Base-by-base conservation (phyloP, 2,888 invertebrate species). In the Ormyrus labotus region DNA sequence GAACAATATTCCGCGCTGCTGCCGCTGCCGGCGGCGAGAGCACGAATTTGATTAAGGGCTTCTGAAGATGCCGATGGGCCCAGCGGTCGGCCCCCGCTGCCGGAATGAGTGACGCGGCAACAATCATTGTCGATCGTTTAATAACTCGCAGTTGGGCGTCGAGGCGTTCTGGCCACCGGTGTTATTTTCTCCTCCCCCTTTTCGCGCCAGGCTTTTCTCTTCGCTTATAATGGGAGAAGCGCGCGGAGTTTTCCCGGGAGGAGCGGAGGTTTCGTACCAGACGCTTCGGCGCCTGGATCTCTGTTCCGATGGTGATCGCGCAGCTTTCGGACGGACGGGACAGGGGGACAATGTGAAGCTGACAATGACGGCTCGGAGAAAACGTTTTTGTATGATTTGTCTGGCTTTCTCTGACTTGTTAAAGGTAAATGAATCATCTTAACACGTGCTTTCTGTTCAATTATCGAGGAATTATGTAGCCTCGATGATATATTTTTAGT, bases 41-140 rank as follows among this genome's bases (percentile, higher is more conserved):
- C 61, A 80, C 85, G 87, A 87, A 87, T 87, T 87, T 87, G 87
- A 87, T 88, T 87, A 87, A 84, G 79, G 84, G 87, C 88, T 88
- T 88, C 88, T 86, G 88, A 88, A 85, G 88, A 83, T 87, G 88
- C 86, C 85, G 87, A 76, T 80, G 71, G 45, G 34, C 55, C 79
- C 57, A 73, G 84, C 77, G 55, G 57, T 69, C n/a, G 63, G 83
- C 83, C 84, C 84, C 81, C 82, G 83, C 19, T 19, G 34, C 34
- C 3, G 34, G 82, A 85, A 87, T 88, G 87, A 85, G 86, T 88
- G 88, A 88, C 87, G 86, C 79, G 83, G 88, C 88, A 88, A 86
- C 84, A 88, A 85, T 86, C 86, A 88, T 88, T 88, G 88, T 88
- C 84, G 85, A 85, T 85, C 87, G 87, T 87, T 88, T 88, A 87